phyloP scores from a whole-genome alignment of 2,113 vertebrate genomes.

The Puffinus mauretanicus region DNA sequence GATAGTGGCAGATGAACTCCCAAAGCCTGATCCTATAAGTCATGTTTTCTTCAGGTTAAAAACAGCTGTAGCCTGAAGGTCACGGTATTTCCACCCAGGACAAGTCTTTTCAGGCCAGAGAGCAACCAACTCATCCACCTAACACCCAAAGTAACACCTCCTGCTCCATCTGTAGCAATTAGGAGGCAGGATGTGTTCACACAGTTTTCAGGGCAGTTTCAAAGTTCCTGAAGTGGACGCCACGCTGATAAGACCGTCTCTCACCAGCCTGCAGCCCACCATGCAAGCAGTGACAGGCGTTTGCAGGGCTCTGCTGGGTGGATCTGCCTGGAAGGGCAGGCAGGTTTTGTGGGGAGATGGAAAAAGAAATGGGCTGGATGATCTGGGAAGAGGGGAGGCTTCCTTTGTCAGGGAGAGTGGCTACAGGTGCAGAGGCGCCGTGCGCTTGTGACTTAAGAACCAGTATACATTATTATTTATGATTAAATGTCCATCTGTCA shows the following conservation, averaged over 20 bases:
- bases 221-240: not conserved
- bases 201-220: not conserved
- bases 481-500: conserved; percentile 54
- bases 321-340: not conserved
- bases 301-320: not conserved
- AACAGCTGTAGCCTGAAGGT: not conserved
- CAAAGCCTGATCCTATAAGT: not conserved
- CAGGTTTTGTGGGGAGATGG: not conserved
- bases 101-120: not conserved
- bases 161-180: not conserved
- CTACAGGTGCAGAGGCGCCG: not conserved
- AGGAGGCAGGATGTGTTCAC: not conserved
- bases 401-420: not conserved
- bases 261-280: not conserved
- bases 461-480: conserved; percentile 23
- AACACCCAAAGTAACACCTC: not conserved
- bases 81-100: not conserved
- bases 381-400: not conserved
- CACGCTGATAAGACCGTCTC: fast-evolving
- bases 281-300: fast-evolving
- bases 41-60: not conserved
- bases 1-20: not conserved
- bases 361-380: not conserved
- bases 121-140: not conserved
- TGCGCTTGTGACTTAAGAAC: not conserved